Conservation (phyloP, 2,888 invertebrate genomes). For the Tubiluchus corallicola region DNA sequence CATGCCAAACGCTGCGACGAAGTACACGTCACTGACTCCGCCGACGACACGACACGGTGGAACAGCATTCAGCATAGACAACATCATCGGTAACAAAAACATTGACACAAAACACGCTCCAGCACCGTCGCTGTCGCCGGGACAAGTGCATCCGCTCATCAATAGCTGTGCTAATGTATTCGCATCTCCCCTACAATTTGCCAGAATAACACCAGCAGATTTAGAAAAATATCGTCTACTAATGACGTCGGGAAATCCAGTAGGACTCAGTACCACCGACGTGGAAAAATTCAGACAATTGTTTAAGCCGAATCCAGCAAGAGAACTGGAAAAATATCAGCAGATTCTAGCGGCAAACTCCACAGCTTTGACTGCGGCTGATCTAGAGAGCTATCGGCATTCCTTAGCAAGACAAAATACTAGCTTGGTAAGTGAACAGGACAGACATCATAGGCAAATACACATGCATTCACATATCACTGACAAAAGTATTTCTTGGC, state of each 20-base stretch:
- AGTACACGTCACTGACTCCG: constrained; percentile 26
- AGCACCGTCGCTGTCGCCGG: neutral
- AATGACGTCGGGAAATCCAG: neutral
- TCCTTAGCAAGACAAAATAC: no score
- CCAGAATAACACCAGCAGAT: neutral
- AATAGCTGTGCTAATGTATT: neutral
- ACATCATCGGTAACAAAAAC: constrained; percentile 32
- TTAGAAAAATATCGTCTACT: neutral
- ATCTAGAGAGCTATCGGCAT: neutral
- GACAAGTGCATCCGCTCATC: neutral
- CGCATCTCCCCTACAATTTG: neutral
- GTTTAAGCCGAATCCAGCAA: neutral
- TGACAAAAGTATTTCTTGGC: no score
- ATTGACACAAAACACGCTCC: neutral
- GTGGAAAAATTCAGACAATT: neutral
- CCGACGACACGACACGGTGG: constrained; percentile 28
- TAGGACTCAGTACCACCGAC: neutral
- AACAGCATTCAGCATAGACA: constrained; percentile 37
- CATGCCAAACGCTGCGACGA: constrained; percentile 33
- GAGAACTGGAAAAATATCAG: constrained; percentile 3
- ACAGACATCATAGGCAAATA: no score
- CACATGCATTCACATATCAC: no score
- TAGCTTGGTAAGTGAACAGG: no score
- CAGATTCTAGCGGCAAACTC: neutral
- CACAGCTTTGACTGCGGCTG: no score